Base-by-base conservation (phyloP, 35 echinoderm and acorn worm genomes). In the Lytechinus variegatus region DNA sequence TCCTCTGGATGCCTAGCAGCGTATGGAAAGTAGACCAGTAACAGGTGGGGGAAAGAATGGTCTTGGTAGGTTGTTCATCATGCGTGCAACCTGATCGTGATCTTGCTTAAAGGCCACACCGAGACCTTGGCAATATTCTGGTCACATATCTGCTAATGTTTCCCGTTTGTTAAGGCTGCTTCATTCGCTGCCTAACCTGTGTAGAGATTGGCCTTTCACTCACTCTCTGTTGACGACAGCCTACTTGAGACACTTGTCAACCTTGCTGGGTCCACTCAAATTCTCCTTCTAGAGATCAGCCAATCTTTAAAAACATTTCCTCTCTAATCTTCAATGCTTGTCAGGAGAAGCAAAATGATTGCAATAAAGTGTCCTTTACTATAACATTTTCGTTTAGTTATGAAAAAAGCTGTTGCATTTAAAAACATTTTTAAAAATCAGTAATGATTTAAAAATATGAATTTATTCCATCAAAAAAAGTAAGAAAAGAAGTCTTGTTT, bases 111-210 rank as follows among this genome's bases (percentile, higher is more conserved):
- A 79, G 66, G 66, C 19, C 9, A 79, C 66, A 16, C n/a, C 19
- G 24, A 79, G 14, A 79, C 66, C 66, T 79, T 79, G 66, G 66
- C 19, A 79, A n/a, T 79, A 79, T 79, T 79, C 66, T 79, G 66
- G 66, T 79, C 66, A 79, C 66, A 79, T 79, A 24, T 79, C 66
- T 79, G 66, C 66, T 79, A 79, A 79, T 79, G 66, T 79, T 79
- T 79, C 66, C 66, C 66, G 66, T 79, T 79, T 19, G 14, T 79
- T 79, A 79, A 79, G 66, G 66, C n/a, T 79, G 66, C 66, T 24
- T 16, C n/a, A 7, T 79, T 19, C 6, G 66, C 7, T 79, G 66
- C 66, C 66, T 79, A 24, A 24, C 19, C 13, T 24, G 66, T 79
- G 66, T 24, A 7, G 66, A 16, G 19, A 16, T 79, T 58, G 1